Base-by-base conservation (phyloP, 2,888 invertebrate species). In the Aelia acuminata region DNA sequence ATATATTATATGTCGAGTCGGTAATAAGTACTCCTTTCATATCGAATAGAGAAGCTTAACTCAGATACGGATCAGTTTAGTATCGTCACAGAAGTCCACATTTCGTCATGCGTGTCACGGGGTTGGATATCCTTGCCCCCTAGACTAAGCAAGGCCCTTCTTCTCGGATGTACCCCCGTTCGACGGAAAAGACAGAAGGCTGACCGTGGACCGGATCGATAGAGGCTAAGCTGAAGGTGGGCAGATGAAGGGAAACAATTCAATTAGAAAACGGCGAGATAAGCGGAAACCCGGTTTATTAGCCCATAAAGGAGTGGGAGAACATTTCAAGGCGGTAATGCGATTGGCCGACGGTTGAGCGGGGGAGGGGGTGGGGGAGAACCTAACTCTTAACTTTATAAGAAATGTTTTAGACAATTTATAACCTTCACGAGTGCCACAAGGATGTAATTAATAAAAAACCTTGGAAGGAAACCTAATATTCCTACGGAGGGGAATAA, bases 381-480 rank as follows among this genome's bases (percentile, higher is more conserved):
- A 31, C 43, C 84, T 75, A 87, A 87, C 87, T 87, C 87, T 87
- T 87, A 87, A 87, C 87, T 87, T 87, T 87, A 87, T 80, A 87
- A 87, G 80, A 87, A 87, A 87, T 80, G 87, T 87, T 87, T 87
- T 84, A 87, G 87, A 87, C 31, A 87, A 87, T 84, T 87, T 87
- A 87, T 87, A 84, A 75, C 84, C 87, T 87, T 87, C 87, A 87
- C 87, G 87, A 87, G 84, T 87, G 87, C 84, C 53, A 84, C 80
- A 84, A 53, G 84, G 84, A 87, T 87, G 87, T 87, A 87, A 87
- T 87, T 87, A 87, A 87, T 87, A 87, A 87, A 87, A 87, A 87
- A 87, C 80, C 87, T 50, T 84, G 87, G 53, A 50, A 50, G 48
- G 87, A 87, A 87, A 87, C 87, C 87, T 87, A 87, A 87, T 87